Base-by-base conservation (phyloP, 2,888 invertebrate species). In the Holacanthella duospinosa region DNA sequence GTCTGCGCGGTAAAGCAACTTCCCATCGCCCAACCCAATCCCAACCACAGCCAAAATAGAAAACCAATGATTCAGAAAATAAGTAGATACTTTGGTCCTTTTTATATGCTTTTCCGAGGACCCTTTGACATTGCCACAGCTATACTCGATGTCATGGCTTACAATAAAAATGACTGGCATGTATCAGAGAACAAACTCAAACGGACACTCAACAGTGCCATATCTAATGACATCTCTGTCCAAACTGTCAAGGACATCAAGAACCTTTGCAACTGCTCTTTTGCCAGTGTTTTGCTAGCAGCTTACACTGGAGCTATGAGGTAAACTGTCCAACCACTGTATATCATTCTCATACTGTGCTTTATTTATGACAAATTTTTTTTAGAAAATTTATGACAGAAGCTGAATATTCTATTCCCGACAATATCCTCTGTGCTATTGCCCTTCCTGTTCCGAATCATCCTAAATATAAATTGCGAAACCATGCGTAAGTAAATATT, bases 81-180 rank as follows among this genome's bases (percentile, higher is more conserved):
- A n/a, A 9, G 29, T 43, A 56, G 53, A 24, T 63, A n/a, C 24
- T 57, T 2, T 55, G 54, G 36, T n/a, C 48, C 48, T 4, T 16
- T 48, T 48, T 48, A 48, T 21, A 48, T 48, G 48, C 12, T 48
- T 21, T 16, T 60, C 16, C 27, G 57, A 16, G 65, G 56, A 1
- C 65, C 65, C 2, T 63, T 29, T 55, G 63, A 65, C 48, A 36
- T 63, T 25, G 43, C 60, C 1, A 28, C 4, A 2, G 44, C 55
- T 6, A 24, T 54, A n/a, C 9, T 63, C 2, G 60, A 63, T 16
- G 48, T 48, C n/a, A 9, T 48, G 48, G 65, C 71, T 26, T 59
- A 69, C 1, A 70, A 72, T 55, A 63, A 64, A 29, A 71, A 68
- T 21, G 43, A 70, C 21, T 72, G 72, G 69, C 71, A 72, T 48